Base-by-base conservation (phyloP, 2,113 vertebrate species). In the Sebastes fasciatus region DNA sequence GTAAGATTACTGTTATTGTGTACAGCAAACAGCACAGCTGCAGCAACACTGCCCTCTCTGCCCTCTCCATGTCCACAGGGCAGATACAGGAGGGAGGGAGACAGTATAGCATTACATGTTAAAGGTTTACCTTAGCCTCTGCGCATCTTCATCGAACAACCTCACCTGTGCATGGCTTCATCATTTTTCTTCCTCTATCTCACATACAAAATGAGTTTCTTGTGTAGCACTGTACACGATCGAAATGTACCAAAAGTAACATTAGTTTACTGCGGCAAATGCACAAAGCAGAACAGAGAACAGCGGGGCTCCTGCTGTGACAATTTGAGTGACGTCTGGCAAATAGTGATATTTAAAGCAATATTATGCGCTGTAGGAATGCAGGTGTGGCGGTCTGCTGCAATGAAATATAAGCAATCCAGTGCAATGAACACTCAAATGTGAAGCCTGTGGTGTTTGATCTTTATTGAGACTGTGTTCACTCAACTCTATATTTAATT, bases 291-390 rank as follows among this genome's bases (percentile, higher is more conserved):
- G 55, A 86, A 80, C 74, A 48, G 61, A 80, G 84, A 88, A 82
- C 65, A 79, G 73, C 64, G 5, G 70, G 46, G 46, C 46, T 58
- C 67, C 76, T 73, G 85, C 69, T 80, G 67, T 68, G 79, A 78
- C 83, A 74, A 12, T 84, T 21, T 89, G 87, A 90, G 65, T 90
- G 85, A 88, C 70, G 12, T 60, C 75, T 78, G 65, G 70, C 78
- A 80, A 85, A 84, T 64, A 80, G 78, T 78, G 83, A 88, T 78
- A 61, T 69, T 77, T 69, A 74, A 78, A 79, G 82, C 64, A 82
- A 82, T 79, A 71, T 62, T 84, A 76, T 51, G 51, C 67, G 57
- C 26, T 11, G 48, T 49, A 51, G 64, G 80, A 75, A 65, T 60
- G 23, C 72, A 64, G 49, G 64, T 79, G 46, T 77, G 21, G 45